phyloP scores from a whole-genome alignment of 2,888 invertebrate genomes.

The Trachelus tabidus region DNA sequence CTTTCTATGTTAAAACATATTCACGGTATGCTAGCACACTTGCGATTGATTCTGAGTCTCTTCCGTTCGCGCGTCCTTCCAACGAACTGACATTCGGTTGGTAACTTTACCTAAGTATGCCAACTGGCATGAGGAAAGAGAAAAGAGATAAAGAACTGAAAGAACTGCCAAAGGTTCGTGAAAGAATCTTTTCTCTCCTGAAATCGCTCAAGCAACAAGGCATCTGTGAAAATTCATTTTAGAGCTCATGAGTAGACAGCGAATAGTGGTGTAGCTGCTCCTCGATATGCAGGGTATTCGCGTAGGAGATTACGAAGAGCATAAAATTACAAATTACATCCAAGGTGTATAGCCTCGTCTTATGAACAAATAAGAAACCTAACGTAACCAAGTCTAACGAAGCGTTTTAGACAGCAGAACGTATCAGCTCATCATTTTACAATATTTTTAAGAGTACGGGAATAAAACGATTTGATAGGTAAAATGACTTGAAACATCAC shows the following conservation, averaged over 20 bases:
- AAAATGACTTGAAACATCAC: background rate
- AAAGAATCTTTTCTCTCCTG: background rate
- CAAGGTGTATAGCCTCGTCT: too few relatives aligned
- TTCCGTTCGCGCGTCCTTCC: background rate
- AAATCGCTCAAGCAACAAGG: too few relatives aligned
- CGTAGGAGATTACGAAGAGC: too few relatives aligned
- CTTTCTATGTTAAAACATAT: background rate
- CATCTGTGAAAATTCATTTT: too few relatives aligned
- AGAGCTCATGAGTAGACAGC: too few relatives aligned
- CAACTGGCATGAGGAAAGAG: background rate
- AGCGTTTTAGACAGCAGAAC: background rate
- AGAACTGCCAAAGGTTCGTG: background rate
- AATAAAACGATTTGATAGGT: background rate
- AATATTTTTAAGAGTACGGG: background rate
- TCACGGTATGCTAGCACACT: background rate
- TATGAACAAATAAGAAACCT: background rate
- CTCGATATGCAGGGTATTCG: too few relatives aligned
- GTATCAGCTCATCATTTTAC: background rate
- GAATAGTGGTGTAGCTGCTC: too few relatives aligned
- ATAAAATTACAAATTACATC: too few relatives aligned
- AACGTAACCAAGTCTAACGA: background rate
- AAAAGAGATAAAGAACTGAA: background rate
- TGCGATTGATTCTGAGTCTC: background rate
- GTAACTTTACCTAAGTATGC: background rate
- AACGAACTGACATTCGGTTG: background rate